Evolutionary conservation across 2,797 vertebrate genomes (phyloP).

Genomic region (Jordanella pulchra): DNA sequence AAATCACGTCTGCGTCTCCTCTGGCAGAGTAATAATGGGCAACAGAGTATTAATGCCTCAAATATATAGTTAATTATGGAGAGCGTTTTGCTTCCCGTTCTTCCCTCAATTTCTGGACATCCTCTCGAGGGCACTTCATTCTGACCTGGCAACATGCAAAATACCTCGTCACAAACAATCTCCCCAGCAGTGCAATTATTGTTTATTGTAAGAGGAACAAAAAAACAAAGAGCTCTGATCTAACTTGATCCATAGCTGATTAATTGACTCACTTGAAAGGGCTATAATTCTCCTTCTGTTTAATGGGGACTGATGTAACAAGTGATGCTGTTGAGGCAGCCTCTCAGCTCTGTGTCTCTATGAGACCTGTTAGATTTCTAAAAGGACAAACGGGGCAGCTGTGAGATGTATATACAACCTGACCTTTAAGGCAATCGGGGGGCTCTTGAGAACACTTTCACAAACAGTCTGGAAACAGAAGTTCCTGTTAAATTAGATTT

Average conservation of each 20-base stretch:
- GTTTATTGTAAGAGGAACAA: slow-evolving; percentile 62
- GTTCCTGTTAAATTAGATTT: slow-evolving; percentile 59
- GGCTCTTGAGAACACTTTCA: slow-evolving; percentile 56
- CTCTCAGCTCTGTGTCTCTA: slow-evolving; percentile 48
- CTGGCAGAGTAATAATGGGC: slow-evolving; percentile 35
- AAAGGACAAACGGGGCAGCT: slow-evolving; percentile 61
- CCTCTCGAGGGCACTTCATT: slow-evolving; percentile 29
- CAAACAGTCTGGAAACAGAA: slow-evolving; percentile 56
- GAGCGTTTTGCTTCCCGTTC: slow-evolving; percentile 35
- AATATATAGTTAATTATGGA: slow-evolving; percentile 42
- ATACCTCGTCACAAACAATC: slow-evolving; percentile 54
- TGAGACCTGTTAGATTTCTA: slow-evolving; percentile 60
- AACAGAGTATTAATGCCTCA: slow-evolving; percentile 23
- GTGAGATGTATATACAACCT: slow-evolving; percentile 70
- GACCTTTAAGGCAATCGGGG: slow-evolving; percentile 71
- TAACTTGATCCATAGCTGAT: slow-evolving; percentile 56
- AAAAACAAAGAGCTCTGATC: slow-evolving; percentile 57
- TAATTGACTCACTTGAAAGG: slow-evolving; percentile 61
- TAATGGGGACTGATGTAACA: slow-evolving; percentile 59
- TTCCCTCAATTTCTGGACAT: slow-evolving; percentile 38
- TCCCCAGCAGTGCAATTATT: slow-evolving; percentile 28
- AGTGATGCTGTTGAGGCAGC: slow-evolving; percentile 39
- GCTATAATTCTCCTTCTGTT: slow-evolving; percentile 52
- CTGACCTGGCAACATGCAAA: slow-evolving; percentile 30
- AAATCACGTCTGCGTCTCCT: slow-evolving; percentile 43